phyloP scores from a whole-genome alignment of 2,797 vertebrate species.

The Mareca penelope region DNA sequence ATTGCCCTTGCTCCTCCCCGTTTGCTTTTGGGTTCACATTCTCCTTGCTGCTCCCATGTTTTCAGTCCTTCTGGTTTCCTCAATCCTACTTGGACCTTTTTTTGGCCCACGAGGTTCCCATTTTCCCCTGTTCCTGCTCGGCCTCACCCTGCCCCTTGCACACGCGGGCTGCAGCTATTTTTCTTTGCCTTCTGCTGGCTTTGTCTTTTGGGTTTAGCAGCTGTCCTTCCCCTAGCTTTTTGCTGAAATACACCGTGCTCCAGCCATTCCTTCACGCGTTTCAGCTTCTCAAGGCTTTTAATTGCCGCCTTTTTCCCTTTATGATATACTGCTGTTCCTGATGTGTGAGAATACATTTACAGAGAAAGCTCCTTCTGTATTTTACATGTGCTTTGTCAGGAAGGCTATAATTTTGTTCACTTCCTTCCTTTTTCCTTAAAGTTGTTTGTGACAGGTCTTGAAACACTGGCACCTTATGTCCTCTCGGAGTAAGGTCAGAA shows the following conservation, averaged over 20 bases:
- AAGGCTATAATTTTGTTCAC: slow-evolving; percentile 69
- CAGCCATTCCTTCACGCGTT: slow-evolving; percentile 38
- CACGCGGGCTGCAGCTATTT: neutral
- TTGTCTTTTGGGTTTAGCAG: neutral
- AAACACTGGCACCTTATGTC: slow-evolving; percentile 52
- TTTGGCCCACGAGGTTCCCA: fast-evolving
- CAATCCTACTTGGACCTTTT: neutral
- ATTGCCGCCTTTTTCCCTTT: slow-evolving; percentile 67
- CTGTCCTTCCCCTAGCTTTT: neutral
- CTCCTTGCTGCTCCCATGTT: neutral
- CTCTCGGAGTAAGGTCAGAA: slow-evolving; percentile 55
- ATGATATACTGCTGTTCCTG: slow-evolving; percentile 63
- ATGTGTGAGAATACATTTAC: slow-evolving; percentile 51
- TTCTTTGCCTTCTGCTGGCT: neutral
- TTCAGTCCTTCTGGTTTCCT: neutral
- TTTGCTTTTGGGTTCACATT: neutral
- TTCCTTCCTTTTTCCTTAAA: slow-evolving; percentile 53
- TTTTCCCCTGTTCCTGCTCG: neutral
- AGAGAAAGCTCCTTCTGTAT: slow-evolving; percentile 47
- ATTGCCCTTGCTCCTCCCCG: neutral
- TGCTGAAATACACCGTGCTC: neutral
- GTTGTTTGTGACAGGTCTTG: slow-evolving; percentile 68
- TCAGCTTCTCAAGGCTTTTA: slow-evolving; percentile 62
- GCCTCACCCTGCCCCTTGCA: neutral
- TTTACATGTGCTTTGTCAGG: slow-evolving; percentile 59